phyloP scores from a whole-genome alignment of 2,113 vertebrate species.

The Leucosticte australis region DNA sequence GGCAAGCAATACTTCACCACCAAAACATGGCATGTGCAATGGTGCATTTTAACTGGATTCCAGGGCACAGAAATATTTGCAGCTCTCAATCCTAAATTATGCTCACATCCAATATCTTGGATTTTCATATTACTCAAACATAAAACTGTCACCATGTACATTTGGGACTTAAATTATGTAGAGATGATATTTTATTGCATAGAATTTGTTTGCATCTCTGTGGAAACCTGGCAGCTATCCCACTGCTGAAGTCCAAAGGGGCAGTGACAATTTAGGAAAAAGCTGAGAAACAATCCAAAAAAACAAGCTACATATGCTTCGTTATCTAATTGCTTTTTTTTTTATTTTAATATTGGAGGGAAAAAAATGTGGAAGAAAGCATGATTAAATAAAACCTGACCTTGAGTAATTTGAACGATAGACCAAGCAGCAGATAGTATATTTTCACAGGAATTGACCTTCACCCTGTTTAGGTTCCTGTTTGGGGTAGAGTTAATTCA shows the following conservation, averaged over 20 bases:
- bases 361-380: neutral
- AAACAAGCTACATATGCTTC: neutral
- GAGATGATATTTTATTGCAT: slow-evolving; percentile 49
- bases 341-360: neutral
- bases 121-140: slow-evolving; percentile 60
- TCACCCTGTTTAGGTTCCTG: neutral
- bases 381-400: slow-evolving; percentile 17
- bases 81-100: slow-evolving; percentile 25
- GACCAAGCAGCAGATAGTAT: neutral
- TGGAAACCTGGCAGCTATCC: slow-evolving; percentile 54
- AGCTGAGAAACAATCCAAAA: slow-evolving; percentile 20
- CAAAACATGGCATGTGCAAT: neutral
- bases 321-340: neutral
- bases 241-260: slow-evolving; percentile 34
- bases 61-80: slow-evolving; percentile 39
- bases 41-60: slow-evolving; percentile 53
- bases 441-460: slow-evolving; percentile 46
- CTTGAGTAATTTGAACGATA: neutral
- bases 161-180: slow-evolving; percentile 51
- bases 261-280: slow-evolving; percentile 33
- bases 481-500: neutral
- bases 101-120: neutral
- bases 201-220: slow-evolving; percentile 53
- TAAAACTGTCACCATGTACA: slow-evolving; percentile 55
- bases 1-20: slow-evolving; percentile 18